Evolutionary conservation across 2,113 vertebrate genomes (phyloP).

Genomic region (Poeciliopsis turrubarensis): DNA sequence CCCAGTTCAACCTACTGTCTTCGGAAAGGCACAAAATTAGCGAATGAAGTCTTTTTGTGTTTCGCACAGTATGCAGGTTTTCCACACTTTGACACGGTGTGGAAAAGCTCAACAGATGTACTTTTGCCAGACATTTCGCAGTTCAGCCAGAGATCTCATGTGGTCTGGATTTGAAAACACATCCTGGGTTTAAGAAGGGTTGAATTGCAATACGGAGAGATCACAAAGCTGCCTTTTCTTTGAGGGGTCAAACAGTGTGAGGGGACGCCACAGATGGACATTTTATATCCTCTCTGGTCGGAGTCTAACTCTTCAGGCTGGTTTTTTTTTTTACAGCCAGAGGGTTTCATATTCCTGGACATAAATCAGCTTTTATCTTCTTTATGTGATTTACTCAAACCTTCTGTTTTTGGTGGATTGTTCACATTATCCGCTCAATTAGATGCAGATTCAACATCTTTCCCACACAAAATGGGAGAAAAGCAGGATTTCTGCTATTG

Average conservation of each 20-base stretch:
- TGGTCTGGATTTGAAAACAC: background rate
- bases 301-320: slow-evolving; percentile 3
- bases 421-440: slow-evolving; percentile 44
- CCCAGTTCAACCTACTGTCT: background rate
- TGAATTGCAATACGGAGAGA: background rate
- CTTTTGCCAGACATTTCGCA: background rate
- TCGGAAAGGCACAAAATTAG: too few species aligned
- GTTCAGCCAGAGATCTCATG: background rate
- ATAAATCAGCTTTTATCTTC: slow-evolving; percentile 50
- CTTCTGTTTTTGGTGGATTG: slow-evolving; percentile 40
- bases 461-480: slow-evolving; percentile 16
- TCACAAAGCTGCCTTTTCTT: slow-evolving; percentile 2
- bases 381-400: slow-evolving; percentile 27
- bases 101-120: background rate
- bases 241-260: slow-evolving; percentile 16
- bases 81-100: too few species aligned
- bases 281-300: slow-evolving; percentile 30
- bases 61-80: background rate
- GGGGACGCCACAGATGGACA: slow-evolving; percentile 41
- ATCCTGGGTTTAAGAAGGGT: background rate
- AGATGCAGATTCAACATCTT: slow-evolving; percentile 28
- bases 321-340: background rate
- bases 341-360: slow-evolving; percentile 45
- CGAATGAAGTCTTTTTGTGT: background rate
- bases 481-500: slow-evolving; percentile 36